Percentiles rank a stretch among this genome's conserved stretches.
These are phyloP conservation scores for Myxocyprinus asiaticus DNA, from an alignment of 2,113 vertebrate species.

Conservation along the genomic window DNA sequence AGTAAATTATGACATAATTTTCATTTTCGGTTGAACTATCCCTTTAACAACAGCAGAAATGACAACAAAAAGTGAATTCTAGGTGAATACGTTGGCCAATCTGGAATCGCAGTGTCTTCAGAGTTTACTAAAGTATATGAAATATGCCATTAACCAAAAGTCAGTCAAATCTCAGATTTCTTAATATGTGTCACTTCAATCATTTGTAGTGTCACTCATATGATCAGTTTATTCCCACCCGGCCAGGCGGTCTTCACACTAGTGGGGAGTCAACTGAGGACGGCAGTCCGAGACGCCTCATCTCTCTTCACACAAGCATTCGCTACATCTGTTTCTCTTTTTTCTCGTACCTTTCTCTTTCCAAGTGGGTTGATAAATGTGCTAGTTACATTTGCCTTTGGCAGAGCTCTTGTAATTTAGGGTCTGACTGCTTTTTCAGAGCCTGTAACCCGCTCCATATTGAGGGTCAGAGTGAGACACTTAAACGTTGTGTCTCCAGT, in stretches of 20 bases:
- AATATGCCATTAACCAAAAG: neutral
- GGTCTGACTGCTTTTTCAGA: conserved; percentile 29
- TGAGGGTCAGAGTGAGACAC: neutral
- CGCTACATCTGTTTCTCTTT: conserved; percentile 70
- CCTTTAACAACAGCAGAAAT: too few relatives aligned
- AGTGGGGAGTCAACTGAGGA: conserved; percentile 47
- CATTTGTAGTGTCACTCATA: neutral
- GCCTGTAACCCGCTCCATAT: conserved; percentile 41
- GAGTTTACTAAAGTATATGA: too few relatives aligned
- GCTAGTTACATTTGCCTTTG: conserved; percentile 37
- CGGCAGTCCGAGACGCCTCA: conserved; percentile 35
- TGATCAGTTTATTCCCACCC: neutral
- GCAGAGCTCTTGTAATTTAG: conserved; percentile 16
- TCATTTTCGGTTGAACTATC: too few relatives aligned
- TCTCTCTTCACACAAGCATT: conserved; percentile 14
- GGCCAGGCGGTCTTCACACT: neutral
- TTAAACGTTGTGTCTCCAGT: neutral
- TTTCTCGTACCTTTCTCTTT: conserved; percentile 49
- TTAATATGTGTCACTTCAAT: neutral
- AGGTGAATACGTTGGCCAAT: too few relatives aligned
- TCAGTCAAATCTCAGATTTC: neutral
- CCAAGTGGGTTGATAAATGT: conserved; percentile 40
- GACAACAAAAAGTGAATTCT: neutral
- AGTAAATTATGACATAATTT: too few relatives aligned
- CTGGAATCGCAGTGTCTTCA: neutral